These are phyloP conservation scores for Heterotis niloticus DNA, from an alignment of 2,113 vertebrate genomes.

Conservation along the genomic window DNA sequence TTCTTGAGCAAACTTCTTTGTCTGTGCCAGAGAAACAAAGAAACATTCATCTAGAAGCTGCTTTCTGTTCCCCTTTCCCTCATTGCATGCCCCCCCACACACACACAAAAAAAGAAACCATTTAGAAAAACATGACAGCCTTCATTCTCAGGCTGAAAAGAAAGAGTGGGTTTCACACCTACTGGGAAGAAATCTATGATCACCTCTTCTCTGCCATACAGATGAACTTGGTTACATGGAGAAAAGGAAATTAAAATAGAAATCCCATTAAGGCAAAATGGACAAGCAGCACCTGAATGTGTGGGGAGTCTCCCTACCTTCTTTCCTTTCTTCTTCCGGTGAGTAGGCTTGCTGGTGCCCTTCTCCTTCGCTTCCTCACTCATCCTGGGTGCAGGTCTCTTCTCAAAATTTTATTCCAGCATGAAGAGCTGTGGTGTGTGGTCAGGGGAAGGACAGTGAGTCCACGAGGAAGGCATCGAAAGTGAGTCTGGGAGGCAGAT, in stretches of 20 bases:
- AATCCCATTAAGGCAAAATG: background rate
- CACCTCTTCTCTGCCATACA: background rate
- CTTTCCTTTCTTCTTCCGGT: slow-evolving; percentile 64
- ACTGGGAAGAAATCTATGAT: background rate
- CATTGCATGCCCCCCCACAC: background rate
- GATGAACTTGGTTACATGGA: background rate
- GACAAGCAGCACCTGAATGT: slow-evolving; percentile 53
- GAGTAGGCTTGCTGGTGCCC: slow-evolving; percentile 50
- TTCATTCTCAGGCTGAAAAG: background rate
- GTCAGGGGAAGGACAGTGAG: slow-evolving; percentile 46
- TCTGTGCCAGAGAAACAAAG: background rate
- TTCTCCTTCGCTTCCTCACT: slow-evolving; percentile 64
- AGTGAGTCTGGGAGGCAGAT: slow-evolving; percentile 40
- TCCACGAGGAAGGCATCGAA: slow-evolving; percentile 62
- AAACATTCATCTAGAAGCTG: background rate
- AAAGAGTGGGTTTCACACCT: background rate
- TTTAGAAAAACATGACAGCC: slow-evolving; percentile 1
- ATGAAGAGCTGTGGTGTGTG: slow-evolving; percentile 64
- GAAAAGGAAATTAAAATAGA: background rate
- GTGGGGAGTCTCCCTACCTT: slow-evolving; percentile 57
- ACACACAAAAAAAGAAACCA: background rate
- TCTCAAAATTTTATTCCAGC: slow-evolving; percentile 69
- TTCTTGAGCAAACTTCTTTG: background rate
- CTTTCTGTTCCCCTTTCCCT: background rate
- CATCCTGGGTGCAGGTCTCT: slow-evolving; percentile 49